Evolutionary conservation across 2,113 vertebrate species (phyloP).

Genomic region (Orycteropus afer): DNA sequence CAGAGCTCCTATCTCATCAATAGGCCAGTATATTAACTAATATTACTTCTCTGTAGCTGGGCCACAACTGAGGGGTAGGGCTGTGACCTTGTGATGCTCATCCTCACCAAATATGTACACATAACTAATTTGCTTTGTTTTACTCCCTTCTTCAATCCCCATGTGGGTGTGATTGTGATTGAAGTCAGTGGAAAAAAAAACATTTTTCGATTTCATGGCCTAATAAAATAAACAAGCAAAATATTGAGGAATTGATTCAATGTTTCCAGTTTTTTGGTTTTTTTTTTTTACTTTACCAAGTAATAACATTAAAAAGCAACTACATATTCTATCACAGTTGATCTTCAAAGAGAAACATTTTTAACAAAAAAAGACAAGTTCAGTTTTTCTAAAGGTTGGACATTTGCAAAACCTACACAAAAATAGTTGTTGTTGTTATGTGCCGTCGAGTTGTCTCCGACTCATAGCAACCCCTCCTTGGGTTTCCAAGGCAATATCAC

Average conservation of each 20-base stretch:
- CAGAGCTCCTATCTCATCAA: too few species aligned
- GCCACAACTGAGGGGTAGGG: background rate
- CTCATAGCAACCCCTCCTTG: too few species aligned
- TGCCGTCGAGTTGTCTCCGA: too few species aligned
- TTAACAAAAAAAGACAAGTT: background rate
- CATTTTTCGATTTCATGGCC: background rate
- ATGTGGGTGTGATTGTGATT: background rate
- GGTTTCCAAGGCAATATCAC: too few species aligned
- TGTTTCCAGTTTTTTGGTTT: background rate
- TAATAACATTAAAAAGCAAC: background rate
- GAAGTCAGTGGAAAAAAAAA: background rate
- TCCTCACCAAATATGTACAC: background rate
- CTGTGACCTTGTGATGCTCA: background rate
- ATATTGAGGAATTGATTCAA: background rate
- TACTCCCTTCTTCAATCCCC: background rate
- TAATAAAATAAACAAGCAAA: constrained; percentile 11
- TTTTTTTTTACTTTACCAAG: background rate
- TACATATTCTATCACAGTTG: background rate
- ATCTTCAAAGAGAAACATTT: background rate
- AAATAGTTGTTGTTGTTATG: too few species aligned
- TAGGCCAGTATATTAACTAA: background rate
- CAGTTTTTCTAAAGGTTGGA: background rate
- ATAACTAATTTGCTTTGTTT: background rate
- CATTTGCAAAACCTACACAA: background rate
- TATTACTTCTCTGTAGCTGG: background rate